Percentiles rank a stretch among this genome's conserved stretches.
phyloP scores from a whole-genome alignment of 2,797 vertebrate genomes.

The Mastacembelus armatus region DNA sequence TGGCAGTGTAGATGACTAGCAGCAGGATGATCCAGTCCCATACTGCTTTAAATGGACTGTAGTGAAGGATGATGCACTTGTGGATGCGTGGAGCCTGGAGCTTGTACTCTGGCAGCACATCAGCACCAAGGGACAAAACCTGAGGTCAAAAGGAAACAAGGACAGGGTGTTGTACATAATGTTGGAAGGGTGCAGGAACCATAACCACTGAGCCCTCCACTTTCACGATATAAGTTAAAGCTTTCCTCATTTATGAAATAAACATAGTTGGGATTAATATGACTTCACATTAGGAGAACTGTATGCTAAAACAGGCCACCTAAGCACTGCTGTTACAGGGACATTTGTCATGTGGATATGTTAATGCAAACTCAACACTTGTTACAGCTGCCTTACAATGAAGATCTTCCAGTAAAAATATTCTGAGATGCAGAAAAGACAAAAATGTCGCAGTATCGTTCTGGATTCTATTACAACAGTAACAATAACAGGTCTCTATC shows the following conservation, averaged over 20 bases:
- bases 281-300: too few relatives aligned
- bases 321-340: background rate
- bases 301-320: background rate
- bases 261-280: too few relatives aligned
- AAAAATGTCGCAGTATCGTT: too few relatives aligned
- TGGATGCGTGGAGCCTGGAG: constrained; percentile 96
- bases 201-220: background rate
- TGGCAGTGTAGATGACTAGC: constrained; percentile 97
- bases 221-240: too few relatives aligned
- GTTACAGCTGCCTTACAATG: background rate
- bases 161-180: background rate
- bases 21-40: constrained; percentile 99
- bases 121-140: constrained; percentile 96
- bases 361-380: background rate
- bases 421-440: background rate
- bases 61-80: constrained; percentile 97
- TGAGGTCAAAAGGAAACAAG: constrained; percentile 49
- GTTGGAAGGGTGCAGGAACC: too few relatives aligned
- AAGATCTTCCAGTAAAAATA: background rate
- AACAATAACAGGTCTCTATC: too few relatives aligned
- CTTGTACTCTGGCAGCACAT: constrained; percentile 97
- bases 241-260: too few relatives aligned
- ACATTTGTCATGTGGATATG: background rate
- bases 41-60: constrained; percentile 98
- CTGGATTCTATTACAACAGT: too few relatives aligned